Base-by-base conservation (phyloP, 2,888 invertebrate genomes). In the Gymnosoma rotundatum region DNA sequence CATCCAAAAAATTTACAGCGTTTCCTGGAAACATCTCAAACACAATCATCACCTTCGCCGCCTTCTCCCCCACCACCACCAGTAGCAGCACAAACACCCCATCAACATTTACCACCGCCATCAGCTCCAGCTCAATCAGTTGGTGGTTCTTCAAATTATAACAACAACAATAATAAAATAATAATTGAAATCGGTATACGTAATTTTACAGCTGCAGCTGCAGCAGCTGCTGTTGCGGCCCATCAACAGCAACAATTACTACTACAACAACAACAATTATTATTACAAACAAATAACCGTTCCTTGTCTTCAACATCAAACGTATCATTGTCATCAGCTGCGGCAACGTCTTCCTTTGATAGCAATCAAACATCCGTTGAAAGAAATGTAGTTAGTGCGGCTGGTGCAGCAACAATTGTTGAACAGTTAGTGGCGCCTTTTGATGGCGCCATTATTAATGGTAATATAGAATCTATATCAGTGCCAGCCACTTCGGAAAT, bases 1-100 rank as follows among this genome's bases (percentile, higher is more conserved):
- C 91, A 91, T 88, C 91, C 91, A 42, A 90, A 91, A 86, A 91
- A 91, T 75, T 86, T 91, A 42, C 90, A 91, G 60, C 89, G 90
- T 32, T 86, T 89, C 21, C 66, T 61, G 21, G 61, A 60, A n/a
- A 63, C 52, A 25, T 25, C 25, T 56, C 66, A 48, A 18, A 20
- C 21, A 36, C 38, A 50, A 14, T 32, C 78, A 75, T 38, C 79
- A 48, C 20, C 58, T 3, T n/a, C 69, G 25, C 21, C 69, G 6
- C 25, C 52, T 3, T n/a, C 69, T 21, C 16, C 69, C 2, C 54
- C 20, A n/a, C 74, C 48, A 36, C 64, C 25, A 18, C 74, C 21
- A 32, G 8, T 18, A 48, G 21, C 36, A 20, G 9, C 20, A 61
- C 58, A 52, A 36, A 20, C 63, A 12, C 36, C 45, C 14, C 63